phyloP scores from a whole-genome alignment of 2,113 vertebrate species.

The Dicerorhinus sumatrensis region DNA sequence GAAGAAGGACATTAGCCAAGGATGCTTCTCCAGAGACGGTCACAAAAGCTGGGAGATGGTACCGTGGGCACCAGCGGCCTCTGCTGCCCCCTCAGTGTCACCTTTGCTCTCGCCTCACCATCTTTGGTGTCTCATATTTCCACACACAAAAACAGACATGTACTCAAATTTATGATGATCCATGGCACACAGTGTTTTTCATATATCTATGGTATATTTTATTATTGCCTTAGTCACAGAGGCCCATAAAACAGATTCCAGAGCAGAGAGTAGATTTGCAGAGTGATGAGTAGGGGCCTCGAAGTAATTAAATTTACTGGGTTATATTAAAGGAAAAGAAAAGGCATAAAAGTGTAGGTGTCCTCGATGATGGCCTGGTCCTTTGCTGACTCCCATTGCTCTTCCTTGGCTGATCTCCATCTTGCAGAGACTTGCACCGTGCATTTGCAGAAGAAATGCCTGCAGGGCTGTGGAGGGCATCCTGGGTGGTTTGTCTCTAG shows the following conservation, averaged over 20 bases:
- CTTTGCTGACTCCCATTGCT: slow-evolving; percentile 1
- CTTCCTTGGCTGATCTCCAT: background rate
- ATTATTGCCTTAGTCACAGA: background rate
- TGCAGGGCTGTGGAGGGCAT: background rate
- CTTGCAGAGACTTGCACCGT: background rate
- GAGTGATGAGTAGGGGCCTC: too few species aligned
- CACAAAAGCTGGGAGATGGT: background rate
- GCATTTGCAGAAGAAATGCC: background rate
- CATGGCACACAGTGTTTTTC: background rate
- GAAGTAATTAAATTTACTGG: slow-evolving; percentile 24
- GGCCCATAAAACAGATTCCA: background rate
- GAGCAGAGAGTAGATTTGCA: background rate
- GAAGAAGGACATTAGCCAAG: background rate
- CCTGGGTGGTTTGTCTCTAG: background rate
- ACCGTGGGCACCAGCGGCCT: background rate
- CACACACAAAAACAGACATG: rapidly evolving
- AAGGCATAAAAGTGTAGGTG: background rate
- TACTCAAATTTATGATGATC: too few species aligned
- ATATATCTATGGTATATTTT: rapidly evolving
- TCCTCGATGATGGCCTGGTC: background rate
- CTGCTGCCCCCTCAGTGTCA: background rate
- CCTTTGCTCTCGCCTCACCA: background rate
- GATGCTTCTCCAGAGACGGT: background rate
- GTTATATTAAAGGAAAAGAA: rapidly evolving
- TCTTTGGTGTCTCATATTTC: background rate